These are phyloP conservation scores for Psilopsiagon aymara DNA, from an alignment of 2,113 vertebrate species.

Conservation along the genomic window DNA sequence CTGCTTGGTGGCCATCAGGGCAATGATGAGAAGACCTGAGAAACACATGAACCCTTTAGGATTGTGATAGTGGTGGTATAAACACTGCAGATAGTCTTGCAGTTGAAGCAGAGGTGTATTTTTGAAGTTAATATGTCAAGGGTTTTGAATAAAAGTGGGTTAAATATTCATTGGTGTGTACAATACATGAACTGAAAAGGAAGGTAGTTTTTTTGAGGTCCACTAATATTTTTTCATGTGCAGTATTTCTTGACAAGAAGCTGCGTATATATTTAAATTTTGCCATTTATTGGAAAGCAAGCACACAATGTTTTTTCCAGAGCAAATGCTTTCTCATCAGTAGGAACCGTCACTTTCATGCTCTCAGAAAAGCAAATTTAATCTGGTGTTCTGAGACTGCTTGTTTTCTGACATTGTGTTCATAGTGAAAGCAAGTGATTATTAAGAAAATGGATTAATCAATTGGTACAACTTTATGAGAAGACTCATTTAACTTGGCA, in stretches of 20 bases:
- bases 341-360: background rate
- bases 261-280: background rate
- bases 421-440: background rate
- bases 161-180: background rate
- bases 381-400: background rate
- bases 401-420: background rate
- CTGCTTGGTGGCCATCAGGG: background rate
- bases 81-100: background rate
- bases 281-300: background rate
- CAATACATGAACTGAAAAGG: background rate
- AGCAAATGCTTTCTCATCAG: background rate
- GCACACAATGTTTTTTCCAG: fast-evolving
- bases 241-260: background rate
- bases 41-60: background rate
- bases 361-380: background rate
- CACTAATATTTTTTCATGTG: background rate
- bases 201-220: background rate
- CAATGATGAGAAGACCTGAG: background rate
- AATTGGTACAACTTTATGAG: background rate
- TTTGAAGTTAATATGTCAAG: background rate
- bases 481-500: background rate
- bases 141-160: background rate
- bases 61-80: background rate
- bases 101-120: background rate
- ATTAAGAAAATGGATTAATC: conserved; percentile 15